phyloP scores from a whole-genome alignment of 2,113 vertebrate species.

The Dasyornis broadbenti region DNA sequence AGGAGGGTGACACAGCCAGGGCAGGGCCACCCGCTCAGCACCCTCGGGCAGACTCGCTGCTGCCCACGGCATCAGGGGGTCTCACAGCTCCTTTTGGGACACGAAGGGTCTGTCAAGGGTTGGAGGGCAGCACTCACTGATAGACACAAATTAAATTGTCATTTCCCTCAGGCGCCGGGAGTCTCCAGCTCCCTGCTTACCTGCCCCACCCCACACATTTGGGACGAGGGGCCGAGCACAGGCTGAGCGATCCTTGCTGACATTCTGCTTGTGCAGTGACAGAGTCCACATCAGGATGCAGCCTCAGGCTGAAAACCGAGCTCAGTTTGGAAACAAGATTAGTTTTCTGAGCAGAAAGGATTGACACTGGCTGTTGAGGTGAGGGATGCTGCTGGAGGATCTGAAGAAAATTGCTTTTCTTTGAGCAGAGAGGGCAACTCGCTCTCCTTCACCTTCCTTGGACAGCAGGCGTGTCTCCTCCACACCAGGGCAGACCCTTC shows the following conservation, averaged over 20 bases:
- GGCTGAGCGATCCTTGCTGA: not conserved
- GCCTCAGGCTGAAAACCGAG: not conserved
- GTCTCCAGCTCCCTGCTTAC: not conserved
- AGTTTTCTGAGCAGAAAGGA: not conserved
- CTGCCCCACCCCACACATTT: not conserved
- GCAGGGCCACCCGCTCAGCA: not conserved
- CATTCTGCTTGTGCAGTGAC: not conserved
- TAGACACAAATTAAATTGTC: not conserved
- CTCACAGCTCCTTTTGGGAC: rapidly evolving
- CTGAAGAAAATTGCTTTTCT: not conserved
- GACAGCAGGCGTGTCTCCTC: not conserved
- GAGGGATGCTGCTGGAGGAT: not conserved
- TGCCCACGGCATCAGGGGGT: not conserved
- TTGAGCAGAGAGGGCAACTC: rapidly evolving
- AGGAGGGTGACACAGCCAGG: not conserved
- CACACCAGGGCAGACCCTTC: rapidly evolving
- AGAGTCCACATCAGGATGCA: not conserved
- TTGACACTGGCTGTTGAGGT: not conserved
- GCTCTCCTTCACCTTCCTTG: not conserved
- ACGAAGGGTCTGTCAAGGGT: not conserved
- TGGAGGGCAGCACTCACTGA: not conserved
- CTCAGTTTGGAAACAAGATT: not conserved
- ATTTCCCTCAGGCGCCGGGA: not conserved
- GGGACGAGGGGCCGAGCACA: not conserved
- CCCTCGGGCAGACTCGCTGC: rapidly evolving